Percentiles rank a stretch among this genome's conserved stretches.
Evolutionary conservation across 2,888 invertebrate genomes (phyloP).

Genomic region (Trissoscelio sp.): DNA sequence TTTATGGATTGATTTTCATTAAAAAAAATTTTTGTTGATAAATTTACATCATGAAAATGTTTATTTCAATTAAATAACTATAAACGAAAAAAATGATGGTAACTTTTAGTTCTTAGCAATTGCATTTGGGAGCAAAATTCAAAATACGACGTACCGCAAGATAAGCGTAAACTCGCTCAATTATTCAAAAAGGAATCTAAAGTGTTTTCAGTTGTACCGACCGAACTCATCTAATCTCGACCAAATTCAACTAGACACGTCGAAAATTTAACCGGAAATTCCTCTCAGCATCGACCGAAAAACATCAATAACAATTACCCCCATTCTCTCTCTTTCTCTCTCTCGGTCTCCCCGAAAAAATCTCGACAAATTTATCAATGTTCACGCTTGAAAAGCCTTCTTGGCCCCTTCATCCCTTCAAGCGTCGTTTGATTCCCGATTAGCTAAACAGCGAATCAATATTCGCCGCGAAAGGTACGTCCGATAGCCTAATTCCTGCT

Average conservation of each 20-base stretch:
- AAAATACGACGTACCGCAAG: neutral
- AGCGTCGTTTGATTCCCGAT: slow-evolving; percentile 43
- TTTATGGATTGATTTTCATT: too few relatives aligned
- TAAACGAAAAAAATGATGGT: too few relatives aligned
- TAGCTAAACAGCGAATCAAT: slow-evolving; percentile 37
- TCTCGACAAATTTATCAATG: slow-evolving; percentile 12
- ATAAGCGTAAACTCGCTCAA: neutral
- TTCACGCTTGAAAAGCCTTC: too few relatives aligned
- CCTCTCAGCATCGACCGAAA: slow-evolving; percentile 27
- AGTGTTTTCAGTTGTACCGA: slow-evolving; percentile 4
- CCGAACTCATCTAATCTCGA: slow-evolving; percentile 8
- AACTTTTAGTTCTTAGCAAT: too few relatives aligned
- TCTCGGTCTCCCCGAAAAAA: neutral
- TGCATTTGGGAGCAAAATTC: too few relatives aligned
- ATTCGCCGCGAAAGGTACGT: neutral
- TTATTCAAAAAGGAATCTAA: slow-evolving; percentile 2
- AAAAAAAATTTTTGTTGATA: too few relatives aligned
- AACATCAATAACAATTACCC: slow-evolving; percentile 44
- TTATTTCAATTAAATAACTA: too few relatives aligned
- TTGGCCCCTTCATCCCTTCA: slow-evolving; percentile 6
- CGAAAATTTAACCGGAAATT: slow-evolving; percentile 36
- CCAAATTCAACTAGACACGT: slow-evolving; percentile 14
- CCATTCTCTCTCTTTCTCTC: neutral
- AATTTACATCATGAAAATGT: too few relatives aligned
- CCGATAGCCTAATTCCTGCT: slow-evolving; percentile 40